A percentile compares a stretch with the other conserved stretches of the same genome.
phyloP scores from a whole-genome alignment of 1,140 invertebrate species.

The Odontomachus brunneus region DNA sequence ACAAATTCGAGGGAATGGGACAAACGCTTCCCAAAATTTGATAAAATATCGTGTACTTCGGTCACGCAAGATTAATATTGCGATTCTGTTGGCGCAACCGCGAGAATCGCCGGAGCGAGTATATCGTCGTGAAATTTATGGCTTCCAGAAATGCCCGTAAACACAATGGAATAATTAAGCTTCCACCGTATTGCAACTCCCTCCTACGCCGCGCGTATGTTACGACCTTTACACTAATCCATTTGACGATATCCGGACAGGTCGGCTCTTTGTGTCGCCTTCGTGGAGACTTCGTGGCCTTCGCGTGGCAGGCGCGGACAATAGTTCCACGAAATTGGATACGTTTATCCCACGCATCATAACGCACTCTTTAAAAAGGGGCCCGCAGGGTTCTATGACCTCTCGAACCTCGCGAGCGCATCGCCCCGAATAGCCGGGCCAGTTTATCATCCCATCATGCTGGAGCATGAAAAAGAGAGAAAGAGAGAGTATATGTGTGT shows the following conservation, averaged over 20 bases:
- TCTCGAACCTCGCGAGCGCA: slow-evolving; percentile 52
- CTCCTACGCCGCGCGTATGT: not conserved
- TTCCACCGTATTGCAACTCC: slow-evolving; percentile 27
- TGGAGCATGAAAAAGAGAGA: not conserved
- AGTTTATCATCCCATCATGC: slow-evolving; percentile 70
- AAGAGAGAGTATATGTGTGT: too few species aligned
- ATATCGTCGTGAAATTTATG: slow-evolving; percentile 4
- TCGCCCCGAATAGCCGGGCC: slow-evolving; percentile 61
- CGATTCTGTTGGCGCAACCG: not conserved
- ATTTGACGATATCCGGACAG: slow-evolving; percentile 51
- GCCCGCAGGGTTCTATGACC: slow-evolving; percentile 66
- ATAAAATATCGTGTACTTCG: not conserved
- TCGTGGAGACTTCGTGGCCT: not conserved
- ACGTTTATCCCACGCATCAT: slow-evolving; percentile 65
- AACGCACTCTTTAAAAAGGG: slow-evolving; percentile 47
- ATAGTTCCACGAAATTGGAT: slow-evolving; percentile 71
- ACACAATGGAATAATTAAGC: slow-evolving; percentile 33
- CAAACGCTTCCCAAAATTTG: not conserved
- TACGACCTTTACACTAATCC: slow-evolving; percentile 33
- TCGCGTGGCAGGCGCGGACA: slow-evolving; percentile 41
- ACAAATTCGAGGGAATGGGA: not conserved
- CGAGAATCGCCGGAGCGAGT: too few species aligned
- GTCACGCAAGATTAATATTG: not conserved
- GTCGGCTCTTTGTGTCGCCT: slow-evolving; percentile 42
- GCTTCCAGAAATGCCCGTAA: not conserved